Evolutionary conservation across 2,113 vertebrate genomes (phyloP).

Genomic region (Hippocampus abdominalis): DNA sequence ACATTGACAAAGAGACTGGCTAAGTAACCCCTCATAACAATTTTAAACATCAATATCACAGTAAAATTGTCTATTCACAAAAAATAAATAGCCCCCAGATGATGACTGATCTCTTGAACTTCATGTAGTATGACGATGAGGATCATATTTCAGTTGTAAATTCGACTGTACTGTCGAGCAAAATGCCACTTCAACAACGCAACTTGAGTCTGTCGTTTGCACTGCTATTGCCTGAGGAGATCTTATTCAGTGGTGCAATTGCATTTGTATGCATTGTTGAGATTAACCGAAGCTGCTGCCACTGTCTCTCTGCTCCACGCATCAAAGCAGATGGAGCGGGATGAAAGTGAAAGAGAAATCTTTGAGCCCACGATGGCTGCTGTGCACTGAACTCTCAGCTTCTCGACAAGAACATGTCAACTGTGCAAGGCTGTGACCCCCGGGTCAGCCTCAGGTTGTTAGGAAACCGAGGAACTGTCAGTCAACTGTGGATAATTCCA

Average conservation of each 20-base stretch:
- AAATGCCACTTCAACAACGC: background rate
- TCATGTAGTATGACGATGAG: background rate
- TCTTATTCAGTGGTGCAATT: constrained; percentile 56
- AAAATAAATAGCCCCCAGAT: background rate
- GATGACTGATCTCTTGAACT: background rate
- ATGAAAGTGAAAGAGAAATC: constrained; percentile 34
- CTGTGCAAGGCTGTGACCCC: constrained; percentile 20
- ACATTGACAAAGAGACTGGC: background rate
- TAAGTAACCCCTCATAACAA: too few relatives aligned
- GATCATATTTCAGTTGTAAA: background rate
- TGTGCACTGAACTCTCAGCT: constrained; percentile 8
- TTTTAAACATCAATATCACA: too few relatives aligned
- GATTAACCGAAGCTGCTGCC: constrained; percentile 39
- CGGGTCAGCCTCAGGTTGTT: constrained; percentile 20
- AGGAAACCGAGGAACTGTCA: constrained; percentile 19
- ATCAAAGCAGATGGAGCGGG: constrained; percentile 39
- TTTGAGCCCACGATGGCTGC: constrained; percentile 10
- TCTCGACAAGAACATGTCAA: constrained; percentile 11
- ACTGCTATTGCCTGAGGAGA: constrained; percentile 32
- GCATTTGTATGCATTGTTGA: constrained; percentile 58
- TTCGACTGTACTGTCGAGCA: background rate
- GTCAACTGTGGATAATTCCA: constrained; percentile 36
- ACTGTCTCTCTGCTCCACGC: constrained; percentile 28
- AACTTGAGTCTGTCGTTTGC: constrained; percentile 30
- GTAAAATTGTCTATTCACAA: background rate